Base-by-base conservation (phyloP, 2,888 invertebrate genomes). In the Orgyia antiqua region DNA sequence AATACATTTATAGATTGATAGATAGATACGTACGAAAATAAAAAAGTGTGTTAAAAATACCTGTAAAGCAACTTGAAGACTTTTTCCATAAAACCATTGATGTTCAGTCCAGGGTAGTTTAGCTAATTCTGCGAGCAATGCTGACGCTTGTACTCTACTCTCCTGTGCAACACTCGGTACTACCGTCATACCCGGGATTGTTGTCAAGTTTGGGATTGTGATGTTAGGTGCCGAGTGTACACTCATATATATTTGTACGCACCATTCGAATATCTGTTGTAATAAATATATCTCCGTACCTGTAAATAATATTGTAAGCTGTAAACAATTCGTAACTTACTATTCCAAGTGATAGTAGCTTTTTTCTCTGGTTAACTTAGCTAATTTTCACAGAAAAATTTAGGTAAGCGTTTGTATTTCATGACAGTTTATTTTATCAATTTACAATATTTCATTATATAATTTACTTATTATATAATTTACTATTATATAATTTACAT, bases 181-280 rank as follows among this genome's bases (percentile, higher is more conserved):
- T 1, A 23, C 13, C 9, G 34, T 21, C 0, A 29, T 21, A 5
- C 4, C 13, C 7, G 29, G 9, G 0, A 29, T 11, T 23, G 6
- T 10, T 4, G 31, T 11, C 3, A 31, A 4, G 6, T 4, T 20
- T 7, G 27, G 10, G 0, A 27, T 13, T 4, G 31, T 13, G 2
- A 30, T 11, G 31, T 4, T 13, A 9, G 41, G 39, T 2, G 33
- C 13, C 5, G 35, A 13, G 13, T 33, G 45, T 36, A 39, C 43
- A 26, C 39, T 27, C 19, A 54, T 9, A 34, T 62, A 59, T 7
- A 51, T 48, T 11, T 51, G 50, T 9, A 66, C 41, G 7, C 49
- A 35, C 79, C 79, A 82, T 39, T 62, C 55, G 60, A 71, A 82
- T 17, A 65, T 51, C 9, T 64, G 56, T 13, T 68, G 66, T 0